Evolutionary conservation across 2,113 vertebrate species (phyloP), one percentile per base, ranked within the genome.

Genomic region (Harpagus bidentatus): DNA sequence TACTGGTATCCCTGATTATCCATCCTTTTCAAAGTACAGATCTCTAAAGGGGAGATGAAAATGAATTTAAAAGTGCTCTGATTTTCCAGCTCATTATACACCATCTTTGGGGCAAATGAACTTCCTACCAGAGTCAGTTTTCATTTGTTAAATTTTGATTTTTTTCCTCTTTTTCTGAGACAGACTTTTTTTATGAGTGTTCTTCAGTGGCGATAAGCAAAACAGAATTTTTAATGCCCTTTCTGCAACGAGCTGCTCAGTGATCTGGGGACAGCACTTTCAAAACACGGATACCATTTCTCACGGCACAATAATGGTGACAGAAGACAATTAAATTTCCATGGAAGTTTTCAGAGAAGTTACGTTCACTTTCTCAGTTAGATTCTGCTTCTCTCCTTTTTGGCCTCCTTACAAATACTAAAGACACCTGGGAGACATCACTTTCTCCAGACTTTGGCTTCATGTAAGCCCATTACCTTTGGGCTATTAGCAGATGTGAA

Each of bases 381-480:
- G 47, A 79, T 82, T 58, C 71, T 66, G 29, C 55, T 82, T 70
- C 71, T 80, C 31, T 86, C 13, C 2, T 36, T 82, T 72, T 65
- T 91, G 80, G 93, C 80, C 23, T 74, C 71, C 50, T 82, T 50
- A 66, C 61, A 74, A 66, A 40, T 13, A 4, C 28, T 82, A 28
- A 78, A 71, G 76, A 48, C 88, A 88, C 93, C 76, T 88, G 83
- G 90, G 95, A 93, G 65, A 61, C 90, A 91, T 82, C 93, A 88
- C 40, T 74, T 86, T 55, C 76, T 86, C 74, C 83, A 73, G 74
- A 14, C 29, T 50, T 72, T 82, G 90, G 80, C 65, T 88, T 61
- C 59, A 48, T 40, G 55, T 25, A 55, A 88, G 50, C 43, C 61
- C 48, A 43, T 95, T 90, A 84, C 73, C 83, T 88, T 38, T 69